Evolutionary conservation across 2,888 invertebrate species (phyloP), one percentile per base, ranked within the genome.

Genomic region (Euplexia lucipara): DNA sequence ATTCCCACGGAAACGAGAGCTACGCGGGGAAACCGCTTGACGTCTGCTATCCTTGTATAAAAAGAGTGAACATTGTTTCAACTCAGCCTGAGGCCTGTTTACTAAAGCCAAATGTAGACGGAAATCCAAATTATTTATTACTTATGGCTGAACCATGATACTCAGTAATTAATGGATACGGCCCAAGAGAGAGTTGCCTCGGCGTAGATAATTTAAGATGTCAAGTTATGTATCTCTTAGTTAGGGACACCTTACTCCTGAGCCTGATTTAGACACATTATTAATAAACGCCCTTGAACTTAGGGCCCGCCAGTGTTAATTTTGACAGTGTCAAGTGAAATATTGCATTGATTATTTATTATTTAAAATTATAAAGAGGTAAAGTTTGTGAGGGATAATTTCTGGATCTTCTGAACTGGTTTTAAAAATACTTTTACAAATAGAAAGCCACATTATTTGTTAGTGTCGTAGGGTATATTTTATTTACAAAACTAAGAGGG

Each of bases 101-200:
- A 14, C 34, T 62, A 26, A 18, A 6, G 12, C 42, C 8, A 20
- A 52, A 52, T 42, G 14, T 59, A 30, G 16, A 35, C 30, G 39
- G 16, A 59, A 20, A 20, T 16, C 34, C 1, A 37, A 34, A 59
- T 54, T 52, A 75, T 75, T 75, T 57, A 75, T 48, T 52, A 62
- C 45, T 42, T 48, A 48, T 62, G 53, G 41, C 62, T 8, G 14
- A 48, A 47, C 32, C 45, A 65, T 58, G 66, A 65, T 56, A 66
- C 58, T 62, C 32, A 18, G 70, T 66, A 75, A 70, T 75, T 75
- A 75, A 70, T 75, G 70, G 39, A 61, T 54, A 47, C 10, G 53
- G 51, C 70, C 74, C 61, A 0, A 34, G 73, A 48, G 68, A 57
- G 47, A 65, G 26, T 48, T 57, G 60, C 41, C 30, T 45, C 30